Base-by-base conservation (phyloP, 2,888 invertebrate species). In the Lysandra coridon region DNA sequence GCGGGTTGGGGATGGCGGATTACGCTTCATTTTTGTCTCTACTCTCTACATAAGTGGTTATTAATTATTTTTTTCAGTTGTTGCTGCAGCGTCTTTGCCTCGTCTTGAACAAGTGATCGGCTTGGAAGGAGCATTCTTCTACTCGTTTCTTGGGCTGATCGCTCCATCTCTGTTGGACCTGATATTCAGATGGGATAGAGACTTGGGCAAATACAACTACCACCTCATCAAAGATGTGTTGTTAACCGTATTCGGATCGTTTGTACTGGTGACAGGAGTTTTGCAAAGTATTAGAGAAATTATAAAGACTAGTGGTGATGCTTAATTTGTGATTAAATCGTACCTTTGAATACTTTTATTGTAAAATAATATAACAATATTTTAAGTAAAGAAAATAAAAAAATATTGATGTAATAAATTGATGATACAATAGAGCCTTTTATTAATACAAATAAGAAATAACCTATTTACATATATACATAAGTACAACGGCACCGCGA, bases 101-200 rank as follows among this genome's bases (percentile, higher is more conserved):
- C 84, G 85, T 4, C 83, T 95, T 33, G 95, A 94, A 82, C 90
- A 94, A 88, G 93, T 95, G 4, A 95, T 95, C 57, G 93, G 94
- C 23, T 87, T 95, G 1, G 94, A 95, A 83, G 95, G 95, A 14
- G 95, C 95, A 0, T 94, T 96, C 82, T 96, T 96, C 85, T 96
- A 97, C 84, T 96, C 97, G 1, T 96, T 96, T 81, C 92, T 96
- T 80, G 98, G 98, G 1, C 95, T 98, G 78, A 95, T 96, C 80
- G 96, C 97, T 14, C 97, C 98, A 7, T 96, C 97, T 0, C 88
- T 97, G 12, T 92, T 97, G 78, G 97, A 98, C 84, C 96, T 96
- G 1, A 95, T 97, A 12, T 96, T 96, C 81, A 91, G 95, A 79
- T 97, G 96, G 96, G 96, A 97, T 17, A 91, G 95, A 78, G 95